These are phyloP conservation scores for Drosophila paulistorum DNA, from an alignment of 1,140 invertebrate species.

Conservation along the genomic window DNA sequence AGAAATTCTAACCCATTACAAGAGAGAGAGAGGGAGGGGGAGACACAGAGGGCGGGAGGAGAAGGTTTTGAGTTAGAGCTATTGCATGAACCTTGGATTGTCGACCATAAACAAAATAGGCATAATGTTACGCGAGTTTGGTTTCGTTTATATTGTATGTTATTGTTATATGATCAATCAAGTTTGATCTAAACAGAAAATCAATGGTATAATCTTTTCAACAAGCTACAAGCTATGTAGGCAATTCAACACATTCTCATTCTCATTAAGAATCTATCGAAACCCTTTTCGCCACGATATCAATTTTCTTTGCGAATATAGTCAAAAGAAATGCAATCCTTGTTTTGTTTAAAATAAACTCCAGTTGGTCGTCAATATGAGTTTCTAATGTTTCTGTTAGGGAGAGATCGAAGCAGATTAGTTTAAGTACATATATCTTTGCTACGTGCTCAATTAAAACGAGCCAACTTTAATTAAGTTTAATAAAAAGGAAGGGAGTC, in stretches of 20 bases:
- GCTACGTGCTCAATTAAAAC: conserved; percentile 47
- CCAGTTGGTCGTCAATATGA: conserved; percentile 3
- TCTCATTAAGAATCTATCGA: neutral
- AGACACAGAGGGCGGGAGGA: too few relatives aligned
- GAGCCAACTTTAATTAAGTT: neutral
- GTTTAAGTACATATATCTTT: conserved; percentile 45
- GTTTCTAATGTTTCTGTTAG: conserved; percentile 22
- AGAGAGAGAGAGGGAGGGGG: neutral
- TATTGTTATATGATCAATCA: neutral
- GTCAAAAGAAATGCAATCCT: neutral
- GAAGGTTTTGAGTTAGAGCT: neutral
- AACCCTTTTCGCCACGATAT: too few relatives aligned
- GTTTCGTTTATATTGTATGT: neutral
- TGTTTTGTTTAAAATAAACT: too few relatives aligned
- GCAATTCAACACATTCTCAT: neutral
- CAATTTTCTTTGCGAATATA: too few relatives aligned
- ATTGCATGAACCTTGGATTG: neutral
- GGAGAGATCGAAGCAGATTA: conserved; percentile 5
- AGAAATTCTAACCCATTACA: conserved; percentile 40
- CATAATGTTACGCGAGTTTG: neutral
- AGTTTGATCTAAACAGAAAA: neutral
- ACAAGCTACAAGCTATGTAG: too few relatives aligned
- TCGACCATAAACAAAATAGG: neutral
- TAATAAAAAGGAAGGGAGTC: neutral
- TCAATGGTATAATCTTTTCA: too few relatives aligned